Evolutionary conservation across 2,113 vertebrate genomes (phyloP).

Genomic region (Lucifuga dentata): DNA sequence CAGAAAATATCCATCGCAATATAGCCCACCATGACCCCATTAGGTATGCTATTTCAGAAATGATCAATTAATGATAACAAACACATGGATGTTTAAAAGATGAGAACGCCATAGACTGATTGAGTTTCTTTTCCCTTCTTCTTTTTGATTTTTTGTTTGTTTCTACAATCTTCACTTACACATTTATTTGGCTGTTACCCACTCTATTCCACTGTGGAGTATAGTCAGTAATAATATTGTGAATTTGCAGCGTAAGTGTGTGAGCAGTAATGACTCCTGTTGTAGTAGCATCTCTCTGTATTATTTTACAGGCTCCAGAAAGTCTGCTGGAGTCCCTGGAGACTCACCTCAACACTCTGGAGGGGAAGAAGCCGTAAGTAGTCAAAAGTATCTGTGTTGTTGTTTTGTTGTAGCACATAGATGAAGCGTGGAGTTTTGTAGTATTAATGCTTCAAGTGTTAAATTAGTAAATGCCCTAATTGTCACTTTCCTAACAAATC

Average conservation of each 20-base stretch:
- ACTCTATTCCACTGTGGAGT: not conserved
- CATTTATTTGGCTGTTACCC: not conserved
- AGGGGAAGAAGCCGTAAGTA: conserved; percentile 96
- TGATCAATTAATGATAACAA: too few species aligned
- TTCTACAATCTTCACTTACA: too few species aligned
- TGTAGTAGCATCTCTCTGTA: conserved; percentile 23
- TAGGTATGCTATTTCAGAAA: too few species aligned
- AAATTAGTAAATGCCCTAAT: not conserved
- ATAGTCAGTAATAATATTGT: not conserved
- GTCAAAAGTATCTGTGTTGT: not conserved
- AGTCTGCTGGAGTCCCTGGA: conserved; percentile 98
- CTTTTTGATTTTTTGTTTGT: too few species aligned
- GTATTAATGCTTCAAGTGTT: too few species aligned
- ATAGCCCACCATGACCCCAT: too few species aligned
- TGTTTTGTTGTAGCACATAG: not conserved
- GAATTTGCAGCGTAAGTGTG: too few species aligned
- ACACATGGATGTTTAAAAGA: too few species aligned
- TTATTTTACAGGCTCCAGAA: conserved; percentile 90
- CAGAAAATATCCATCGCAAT: too few species aligned
- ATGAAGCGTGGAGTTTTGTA: not conserved
- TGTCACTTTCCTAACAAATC: conserved; percentile 32
- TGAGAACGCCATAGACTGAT: too few species aligned
- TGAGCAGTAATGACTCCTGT: not conserved
- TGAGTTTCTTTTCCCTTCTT: too few species aligned
- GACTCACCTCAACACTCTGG: conserved; percentile 97